A percentile compares a stretch with the other conserved stretches of the same genome.
Conservation (phyloP, 2,113 vertebrate genomes). For the Coracopsis vasa region DNA sequence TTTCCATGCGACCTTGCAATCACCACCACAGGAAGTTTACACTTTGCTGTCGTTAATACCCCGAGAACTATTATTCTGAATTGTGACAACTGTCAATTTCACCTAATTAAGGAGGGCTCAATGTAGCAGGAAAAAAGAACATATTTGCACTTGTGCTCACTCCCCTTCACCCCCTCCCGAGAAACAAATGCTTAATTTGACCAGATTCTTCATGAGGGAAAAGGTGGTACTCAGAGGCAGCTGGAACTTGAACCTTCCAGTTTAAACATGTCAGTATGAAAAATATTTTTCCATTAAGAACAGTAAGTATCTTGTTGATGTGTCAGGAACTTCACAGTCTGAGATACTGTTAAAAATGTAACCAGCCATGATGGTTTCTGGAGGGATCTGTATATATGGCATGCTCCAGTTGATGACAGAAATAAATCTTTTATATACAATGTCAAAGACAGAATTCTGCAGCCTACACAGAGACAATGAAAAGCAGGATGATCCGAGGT, state of each 20-base stretch:
- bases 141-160: not conserved
- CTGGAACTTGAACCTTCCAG: not conserved
- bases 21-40: not conserved
- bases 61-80: not conserved
- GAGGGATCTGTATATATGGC: constrained; percentile 9
- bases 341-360: not conserved
- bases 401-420: constrained; percentile 52
- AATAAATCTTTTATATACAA: constrained; percentile 69
- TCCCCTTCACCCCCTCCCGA: not conserved
- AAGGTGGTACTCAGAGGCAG: not conserved
- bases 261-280: not conserved
- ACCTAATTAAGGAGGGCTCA: not conserved
- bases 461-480: constrained; percentile 78
- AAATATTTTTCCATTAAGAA: not conserved
- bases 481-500: constrained; percentile 72
- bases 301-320: constrained; percentile 23
- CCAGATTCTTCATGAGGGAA: not conserved
- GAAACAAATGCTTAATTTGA: not conserved
- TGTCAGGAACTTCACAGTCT: not conserved
- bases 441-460: constrained; percentile 61
- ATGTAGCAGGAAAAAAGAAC: not conserved
- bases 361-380: not conserved
- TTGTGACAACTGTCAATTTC: constrained; percentile 1
- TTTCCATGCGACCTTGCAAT: rapidly evolving
- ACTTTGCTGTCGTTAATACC: not conserved